These are phyloP conservation scores for Bombyx huttoni DNA, from an alignment of 2,888 invertebrate species.

Conservation along the genomic window DNA sequence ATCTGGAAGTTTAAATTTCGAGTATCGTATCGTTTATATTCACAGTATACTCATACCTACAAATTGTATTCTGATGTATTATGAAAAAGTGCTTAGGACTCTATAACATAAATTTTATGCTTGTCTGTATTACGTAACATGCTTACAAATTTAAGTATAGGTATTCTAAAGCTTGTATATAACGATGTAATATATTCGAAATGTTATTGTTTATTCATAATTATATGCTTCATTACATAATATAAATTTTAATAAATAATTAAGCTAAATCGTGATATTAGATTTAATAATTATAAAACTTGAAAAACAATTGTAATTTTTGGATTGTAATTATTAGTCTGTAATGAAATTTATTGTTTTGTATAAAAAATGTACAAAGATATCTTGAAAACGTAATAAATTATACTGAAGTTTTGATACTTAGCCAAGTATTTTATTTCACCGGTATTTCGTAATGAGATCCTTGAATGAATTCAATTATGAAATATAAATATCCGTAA, in stretches of 20 bases:
- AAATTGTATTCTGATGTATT: too few species aligned
- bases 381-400: slow-evolving; percentile 68
- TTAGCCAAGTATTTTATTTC: slow-evolving; percentile 46
- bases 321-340: slow-evolving; percentile 69
- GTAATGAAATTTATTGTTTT: slow-evolving; percentile 69
- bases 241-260: slow-evolving; percentile 44
- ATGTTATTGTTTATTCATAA: slow-evolving; percentile 53
- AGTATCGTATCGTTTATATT: too few species aligned
- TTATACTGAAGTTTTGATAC: slow-evolving; percentile 73
- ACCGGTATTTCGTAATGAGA: slow-evolving; percentile 5
- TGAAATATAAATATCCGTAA: slow-evolving; percentile 10
- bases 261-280: slow-evolving; percentile 74
- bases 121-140: slow-evolving; percentile 1
- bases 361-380: slow-evolving; percentile 69
- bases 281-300: slow-evolving; percentile 66
- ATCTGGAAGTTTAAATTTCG: too few species aligned
- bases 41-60: too few species aligned
- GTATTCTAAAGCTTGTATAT: slow-evolving; percentile 11
- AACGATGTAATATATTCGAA: slow-evolving; percentile 32
- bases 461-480: slow-evolving; percentile 11
- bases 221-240: slow-evolving; percentile 48
- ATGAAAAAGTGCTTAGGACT: background rate
- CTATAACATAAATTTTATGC: slow-evolving; percentile 4
- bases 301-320: slow-evolving; percentile 68
- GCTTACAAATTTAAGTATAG: slow-evolving; percentile 8